Base-by-base conservation (phyloP, 2,113 vertebrate genomes). In the Pionites leucogaster region DNA sequence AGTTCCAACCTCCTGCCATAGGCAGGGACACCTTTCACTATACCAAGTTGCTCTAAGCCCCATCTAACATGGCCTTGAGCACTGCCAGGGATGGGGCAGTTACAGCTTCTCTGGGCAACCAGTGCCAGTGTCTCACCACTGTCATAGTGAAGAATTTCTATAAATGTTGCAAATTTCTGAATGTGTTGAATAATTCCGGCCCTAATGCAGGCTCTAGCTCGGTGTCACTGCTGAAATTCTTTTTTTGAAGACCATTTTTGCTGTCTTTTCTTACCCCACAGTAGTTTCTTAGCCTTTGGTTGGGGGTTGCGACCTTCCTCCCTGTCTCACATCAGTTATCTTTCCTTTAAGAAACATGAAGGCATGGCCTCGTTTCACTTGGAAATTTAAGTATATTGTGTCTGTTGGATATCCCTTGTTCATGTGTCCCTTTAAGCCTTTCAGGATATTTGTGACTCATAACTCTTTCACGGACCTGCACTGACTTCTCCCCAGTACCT, bases 301-400 rank as follows among this genome's bases (percentile, higher is more conserved):
- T 39, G 9, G 31, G 22, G 33, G 14, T n/a, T 81, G n/a, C 29
- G 57, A 17, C 50, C 5, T 15, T 90, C 14, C 50, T 37, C 74
- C 42, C 37, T n/a, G 14, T 49, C 46, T 91, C 41, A 25, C 4
- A 76, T 33, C 67, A 81, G 24, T 41, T 80, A 7, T 16, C 13
- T 86, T 60, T 82, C 10, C 35, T 39, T 53, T 41, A 64, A 71
- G 67, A 76, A 75, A n/a, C 3, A 0, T 41, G 9, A 63, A 28
- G 49, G 31, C 6, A 2, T n/a, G 23, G n/a, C 25, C 39, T 85
- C 0, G 0, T 85, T 93, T 90, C 55, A 25, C 42, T 70, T 57
- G 59, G 29, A 75, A 88, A 23, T 62, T 55, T 59, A 78, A 86
- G 17, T 19, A 44, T n/a, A n/a, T 35, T 42, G 13, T 60, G 12